Evolutionary conservation across 2,113 vertebrate species (phyloP).

Genomic region (Amphiprion percula): DNA sequence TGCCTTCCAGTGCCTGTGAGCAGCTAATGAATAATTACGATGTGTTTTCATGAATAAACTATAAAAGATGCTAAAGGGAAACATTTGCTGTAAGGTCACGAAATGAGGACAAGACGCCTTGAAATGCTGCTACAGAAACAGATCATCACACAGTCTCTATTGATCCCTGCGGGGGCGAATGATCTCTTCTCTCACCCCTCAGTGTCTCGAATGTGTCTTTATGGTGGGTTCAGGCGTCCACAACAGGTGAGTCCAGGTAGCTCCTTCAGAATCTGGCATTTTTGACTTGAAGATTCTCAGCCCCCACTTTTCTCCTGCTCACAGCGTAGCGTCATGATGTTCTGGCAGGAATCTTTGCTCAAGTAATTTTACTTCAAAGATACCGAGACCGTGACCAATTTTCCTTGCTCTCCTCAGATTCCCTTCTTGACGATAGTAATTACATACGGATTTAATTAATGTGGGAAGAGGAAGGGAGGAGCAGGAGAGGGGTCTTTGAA

Average conservation of each 20-base stretch:
- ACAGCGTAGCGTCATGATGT: background rate
- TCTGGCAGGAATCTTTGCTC: conserved; percentile 48
- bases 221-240: background rate
- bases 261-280: background rate
- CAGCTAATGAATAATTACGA: conserved; percentile 59
- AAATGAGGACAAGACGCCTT: conserved; percentile 48
- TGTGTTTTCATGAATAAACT: conserved; percentile 62
- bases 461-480: conserved; percentile 64
- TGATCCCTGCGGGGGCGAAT: background rate
- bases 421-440: conserved; percentile 68
- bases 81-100: conserved; percentile 44
- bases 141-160: conserved; percentile 9
- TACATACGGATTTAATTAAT: conserved; percentile 79
- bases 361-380: conserved; percentile 74
- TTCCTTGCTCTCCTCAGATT: conserved; percentile 62
- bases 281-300: conserved; percentile 1
- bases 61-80: conserved; percentile 39
- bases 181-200: background rate
- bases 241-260: conserved; percentile 6
- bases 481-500: conserved; percentile 62
- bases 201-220: background rate
- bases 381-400: conserved; percentile 71
- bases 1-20: conserved; percentile 32
- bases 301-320: background rate
- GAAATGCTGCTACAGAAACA: conserved; percentile 11